Evolutionary conservation across 2,888 invertebrate genomes (phyloP).

Genomic region (Eulithis prunata): DNA sequence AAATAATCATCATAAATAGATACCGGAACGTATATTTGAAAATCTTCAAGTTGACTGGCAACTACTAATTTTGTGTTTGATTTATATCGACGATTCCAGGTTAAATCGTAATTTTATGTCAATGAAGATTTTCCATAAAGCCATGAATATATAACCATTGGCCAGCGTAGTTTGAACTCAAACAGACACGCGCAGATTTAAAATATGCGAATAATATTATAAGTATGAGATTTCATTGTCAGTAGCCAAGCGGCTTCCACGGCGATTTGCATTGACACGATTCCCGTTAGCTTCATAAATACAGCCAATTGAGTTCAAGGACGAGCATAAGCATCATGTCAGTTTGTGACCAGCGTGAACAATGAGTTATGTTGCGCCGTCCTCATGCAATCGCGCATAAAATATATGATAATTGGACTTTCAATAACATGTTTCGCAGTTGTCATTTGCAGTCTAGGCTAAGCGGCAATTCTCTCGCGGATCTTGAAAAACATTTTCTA

Average conservation of each 20-base stretch:
- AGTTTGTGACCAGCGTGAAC: slow-evolving; percentile 80
- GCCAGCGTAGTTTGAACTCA: neutral
- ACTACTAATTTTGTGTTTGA: slow-evolving; percentile 27
- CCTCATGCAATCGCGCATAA: slow-evolving; percentile 79
- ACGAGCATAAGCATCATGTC: slow-evolving; percentile 74
- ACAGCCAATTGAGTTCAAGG: slow-evolving; percentile 82
- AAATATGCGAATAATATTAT: slow-evolving; percentile 32
- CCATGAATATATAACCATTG: slow-evolving; percentile 1
- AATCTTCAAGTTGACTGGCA: slow-evolving; percentile 45
- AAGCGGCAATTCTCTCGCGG: slow-evolving; percentile 26
- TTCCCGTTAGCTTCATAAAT: slow-evolving; percentile 80
- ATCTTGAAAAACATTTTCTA: slow-evolving; percentile 17
- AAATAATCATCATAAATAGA: slow-evolving; percentile 52
- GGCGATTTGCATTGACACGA: slow-evolving; percentile 79
- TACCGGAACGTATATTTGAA: slow-evolving; percentile 54
- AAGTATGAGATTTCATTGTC: slow-evolving; percentile 48
- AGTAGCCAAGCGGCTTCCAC: slow-evolving; percentile 64
- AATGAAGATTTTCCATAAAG: neutral
- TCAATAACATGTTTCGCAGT: slow-evolving; percentile 63
- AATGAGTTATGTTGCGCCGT: slow-evolving; percentile 77
- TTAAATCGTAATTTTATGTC: neutral
- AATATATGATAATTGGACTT: slow-evolving; percentile 79
- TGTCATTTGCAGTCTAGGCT: slow-evolving; percentile 43
- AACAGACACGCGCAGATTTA: slow-evolving; percentile 9
- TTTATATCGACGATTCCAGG: slow-evolving; percentile 12